phyloP scores from a whole-genome alignment of 2,797 vertebrate species.

The Enteromius mattozi region DNA sequence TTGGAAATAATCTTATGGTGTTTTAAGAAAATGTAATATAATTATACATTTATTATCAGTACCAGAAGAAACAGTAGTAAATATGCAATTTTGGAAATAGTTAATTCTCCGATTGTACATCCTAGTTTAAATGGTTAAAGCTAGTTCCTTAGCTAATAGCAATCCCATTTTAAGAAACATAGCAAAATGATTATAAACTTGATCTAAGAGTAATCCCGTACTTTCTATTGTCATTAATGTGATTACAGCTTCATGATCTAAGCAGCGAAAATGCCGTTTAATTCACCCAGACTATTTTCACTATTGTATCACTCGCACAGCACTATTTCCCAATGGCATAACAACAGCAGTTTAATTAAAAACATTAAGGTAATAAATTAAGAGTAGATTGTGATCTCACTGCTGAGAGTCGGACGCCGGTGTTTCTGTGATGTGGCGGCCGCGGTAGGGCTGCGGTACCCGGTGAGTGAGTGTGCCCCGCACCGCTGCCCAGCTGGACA shows the following conservation, averaged over 20 bases:
- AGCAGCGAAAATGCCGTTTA: background rate
- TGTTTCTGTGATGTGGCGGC: constrained; percentile 15
- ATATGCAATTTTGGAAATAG: background rate
- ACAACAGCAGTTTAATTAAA: constrained; percentile 1
- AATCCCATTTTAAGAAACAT: constrained; percentile 61
- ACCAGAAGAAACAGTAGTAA: background rate
- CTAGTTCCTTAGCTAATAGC: constrained; percentile 73
- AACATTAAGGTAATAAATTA: background rate
- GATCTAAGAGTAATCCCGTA: background rate
- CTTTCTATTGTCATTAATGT: background rate
- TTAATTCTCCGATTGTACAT: background rate
- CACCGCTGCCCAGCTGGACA: constrained; percentile 73
- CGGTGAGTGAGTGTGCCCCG: constrained; percentile 70
- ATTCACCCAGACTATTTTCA: background rate
- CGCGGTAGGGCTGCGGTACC: constrained; percentile 4
- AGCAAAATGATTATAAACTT: constrained; percentile 49
- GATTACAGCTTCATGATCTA: background rate
- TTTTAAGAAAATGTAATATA: background rate
- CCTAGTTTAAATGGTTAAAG: constrained; percentile 69
- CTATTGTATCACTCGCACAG: background rate
- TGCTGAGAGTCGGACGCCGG: background rate
- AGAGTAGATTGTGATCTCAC: constrained; percentile 15
- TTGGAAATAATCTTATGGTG: background rate
- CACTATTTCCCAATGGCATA: constrained; percentile 4
- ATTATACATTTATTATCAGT: background rate